Conservation (phyloP, 2,113 vertebrate genomes). For the Globicephala melas region DNA sequence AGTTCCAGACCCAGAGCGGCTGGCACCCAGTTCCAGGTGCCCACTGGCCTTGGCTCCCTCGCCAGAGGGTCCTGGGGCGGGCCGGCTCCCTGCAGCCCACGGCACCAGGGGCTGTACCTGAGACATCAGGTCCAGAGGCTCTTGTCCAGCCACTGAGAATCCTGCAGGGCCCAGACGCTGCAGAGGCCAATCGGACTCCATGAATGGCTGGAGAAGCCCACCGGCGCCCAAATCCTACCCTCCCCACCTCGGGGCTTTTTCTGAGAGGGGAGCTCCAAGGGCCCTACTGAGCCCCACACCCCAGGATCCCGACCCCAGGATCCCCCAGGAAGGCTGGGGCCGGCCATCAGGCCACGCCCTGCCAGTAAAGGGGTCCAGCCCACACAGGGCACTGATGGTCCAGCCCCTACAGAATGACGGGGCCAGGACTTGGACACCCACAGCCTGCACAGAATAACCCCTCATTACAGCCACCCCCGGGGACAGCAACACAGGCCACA, state of each 20-base stretch:
- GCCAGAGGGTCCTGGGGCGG: not conserved
- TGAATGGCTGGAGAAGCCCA: not conserved
- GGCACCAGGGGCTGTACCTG: not conserved
- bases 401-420: not conserved
- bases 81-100: not conserved
- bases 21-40: not conserved
- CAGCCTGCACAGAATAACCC: not conserved
- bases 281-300: not conserved
- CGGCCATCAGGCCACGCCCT: not conserved
- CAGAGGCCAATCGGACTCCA: not conserved
- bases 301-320: not conserved
- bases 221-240: fast-evolving
- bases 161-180: not conserved
- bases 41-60: not conserved
- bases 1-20: not conserved
- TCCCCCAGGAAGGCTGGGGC: not conserved
- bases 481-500: fast-evolving
- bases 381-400: too few species aligned
- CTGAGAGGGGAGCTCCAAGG: fast-evolving
- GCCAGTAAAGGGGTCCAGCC: not conserved
- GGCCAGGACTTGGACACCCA: not conserved
- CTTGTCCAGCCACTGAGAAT: not conserved
- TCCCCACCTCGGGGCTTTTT: not conserved
- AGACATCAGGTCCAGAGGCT: not conserved
- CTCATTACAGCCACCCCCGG: not conserved